A percentile compares a stretch with the other conserved stretches of the same genome.
These are phyloP conservation scores for Pampus argenteus DNA, from an alignment of 2,797 vertebrate species.

Conservation along the genomic window DNA sequence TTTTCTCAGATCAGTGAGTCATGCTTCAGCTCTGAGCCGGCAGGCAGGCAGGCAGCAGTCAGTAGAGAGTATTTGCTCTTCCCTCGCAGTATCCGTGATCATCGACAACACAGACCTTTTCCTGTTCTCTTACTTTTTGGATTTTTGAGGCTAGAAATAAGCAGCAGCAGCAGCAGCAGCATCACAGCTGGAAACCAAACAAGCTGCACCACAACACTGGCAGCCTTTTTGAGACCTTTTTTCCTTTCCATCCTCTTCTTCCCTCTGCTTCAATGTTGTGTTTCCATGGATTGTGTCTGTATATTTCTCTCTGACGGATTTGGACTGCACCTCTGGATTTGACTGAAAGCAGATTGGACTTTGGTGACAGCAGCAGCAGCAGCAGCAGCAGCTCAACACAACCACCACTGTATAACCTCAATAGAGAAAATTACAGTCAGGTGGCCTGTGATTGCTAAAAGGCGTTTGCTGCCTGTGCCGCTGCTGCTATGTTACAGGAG, in stretches of 20 bases:
- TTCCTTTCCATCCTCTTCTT: slow-evolving; percentile 62
- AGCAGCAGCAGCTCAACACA: slow-evolving; percentile 61
- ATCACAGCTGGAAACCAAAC: slow-evolving; percentile 67
- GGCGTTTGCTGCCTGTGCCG: slow-evolving; percentile 80
- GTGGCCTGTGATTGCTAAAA: slow-evolving; percentile 83
- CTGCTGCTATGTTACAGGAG: slow-evolving; percentile 90
- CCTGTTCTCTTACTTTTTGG: slow-evolving; percentile 59
- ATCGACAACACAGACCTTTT: slow-evolving; percentile 83
- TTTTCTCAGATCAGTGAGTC: slow-evolving; percentile 99
- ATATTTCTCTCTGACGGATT: slow-evolving; percentile 72
- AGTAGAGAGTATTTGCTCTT: slow-evolving; percentile 77
- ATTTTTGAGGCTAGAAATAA: slow-evolving; percentile 63
- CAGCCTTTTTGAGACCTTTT: slow-evolving; percentile 56
- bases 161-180: slow-evolving; percentile 45
- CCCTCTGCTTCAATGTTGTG: slow-evolving; percentile 67
- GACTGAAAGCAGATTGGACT: slow-evolving; percentile 73
- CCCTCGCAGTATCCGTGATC: slow-evolving; percentile 71
- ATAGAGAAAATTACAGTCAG: slow-evolving; percentile 75
- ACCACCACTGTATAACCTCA: slow-evolving; percentile 74
- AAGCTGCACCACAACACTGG: slow-evolving; percentile 70
- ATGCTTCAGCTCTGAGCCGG: slow-evolving; percentile 96
- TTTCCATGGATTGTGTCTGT: slow-evolving; percentile 82
- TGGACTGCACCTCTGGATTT: slow-evolving; percentile 80
- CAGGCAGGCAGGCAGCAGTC: slow-evolving; percentile 86
- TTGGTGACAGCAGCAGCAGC: slow-evolving; percentile 65